These are phyloP conservation scores for Phodopus roborovskii DNA, from an alignment of 2,113 vertebrate genomes.

Conservation along the genomic window DNA sequence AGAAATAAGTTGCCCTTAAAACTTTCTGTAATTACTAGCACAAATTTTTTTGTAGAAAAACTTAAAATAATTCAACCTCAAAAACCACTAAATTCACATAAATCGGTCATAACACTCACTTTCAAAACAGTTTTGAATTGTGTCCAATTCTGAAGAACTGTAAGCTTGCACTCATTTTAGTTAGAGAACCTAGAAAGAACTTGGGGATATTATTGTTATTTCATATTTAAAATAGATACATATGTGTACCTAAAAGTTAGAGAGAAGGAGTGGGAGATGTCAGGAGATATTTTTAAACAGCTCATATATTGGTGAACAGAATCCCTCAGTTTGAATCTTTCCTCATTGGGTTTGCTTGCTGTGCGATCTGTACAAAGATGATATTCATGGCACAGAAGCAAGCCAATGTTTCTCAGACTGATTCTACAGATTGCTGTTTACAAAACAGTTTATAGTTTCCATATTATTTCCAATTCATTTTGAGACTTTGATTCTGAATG, in stretches of 20 bases:
- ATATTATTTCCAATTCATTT: not conserved
- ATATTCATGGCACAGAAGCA: not conserved
- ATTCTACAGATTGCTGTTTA: not conserved
- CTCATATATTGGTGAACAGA: not conserved
- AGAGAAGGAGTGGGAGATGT: not conserved
- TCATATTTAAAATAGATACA: not conserved
- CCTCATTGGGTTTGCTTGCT: not conserved
- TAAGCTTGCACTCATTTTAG: not conserved
- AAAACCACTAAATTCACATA: constrained; percentile 3
- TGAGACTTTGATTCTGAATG: not conserved
- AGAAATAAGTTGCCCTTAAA: not conserved
- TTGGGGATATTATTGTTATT: not conserved
- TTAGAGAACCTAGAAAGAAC: not conserved
- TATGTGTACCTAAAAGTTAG: not conserved
- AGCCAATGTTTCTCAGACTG: not conserved
- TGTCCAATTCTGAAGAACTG: not conserved
- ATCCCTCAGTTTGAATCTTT: not conserved
- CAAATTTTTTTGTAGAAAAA: not conserved
- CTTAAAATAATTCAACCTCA: not conserved
- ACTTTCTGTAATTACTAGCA: not conserved
- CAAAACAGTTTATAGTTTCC: not conserved
- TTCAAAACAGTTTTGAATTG: not conserved
- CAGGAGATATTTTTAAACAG: not conserved
- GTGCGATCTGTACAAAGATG: not conserved
- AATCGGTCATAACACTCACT: not conserved